These are phyloP conservation scores for Panthera uncia DNA, from an alignment of 2,113 vertebrate genomes.

Conservation along the genomic window DNA sequence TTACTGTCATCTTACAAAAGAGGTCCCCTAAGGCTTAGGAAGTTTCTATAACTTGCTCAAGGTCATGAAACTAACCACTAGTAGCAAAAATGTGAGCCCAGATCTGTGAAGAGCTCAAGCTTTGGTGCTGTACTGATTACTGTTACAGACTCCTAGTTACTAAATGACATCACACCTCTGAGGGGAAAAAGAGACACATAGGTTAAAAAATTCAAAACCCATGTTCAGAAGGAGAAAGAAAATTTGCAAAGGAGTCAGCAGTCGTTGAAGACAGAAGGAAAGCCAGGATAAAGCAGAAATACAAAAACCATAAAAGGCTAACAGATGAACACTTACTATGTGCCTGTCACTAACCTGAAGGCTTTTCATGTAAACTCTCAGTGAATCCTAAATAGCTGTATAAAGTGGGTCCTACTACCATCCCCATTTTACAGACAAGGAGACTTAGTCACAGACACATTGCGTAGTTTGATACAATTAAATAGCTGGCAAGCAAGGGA, in stretches of 20 bases:
- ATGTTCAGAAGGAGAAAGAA: neutral
- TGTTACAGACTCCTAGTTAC: neutral
- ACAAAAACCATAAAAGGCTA: neutral
- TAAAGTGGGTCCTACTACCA: neutral
- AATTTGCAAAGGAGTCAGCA: neutral
- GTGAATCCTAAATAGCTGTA: neutral
- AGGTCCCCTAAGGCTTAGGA: neutral
- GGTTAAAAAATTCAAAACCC: neutral
- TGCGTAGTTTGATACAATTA: neutral
- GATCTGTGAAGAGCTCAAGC: neutral
- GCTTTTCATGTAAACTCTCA: neutral
- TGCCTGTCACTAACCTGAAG: neutral
- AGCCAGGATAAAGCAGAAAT: neutral
- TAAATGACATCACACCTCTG: neutral
- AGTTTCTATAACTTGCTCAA: neutral
- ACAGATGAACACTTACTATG: accelerated
- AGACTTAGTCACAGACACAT: neutral
- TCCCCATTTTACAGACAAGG: neutral
- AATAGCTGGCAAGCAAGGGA: neutral
- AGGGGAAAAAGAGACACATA: neutral
- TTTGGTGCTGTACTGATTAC: neutral
- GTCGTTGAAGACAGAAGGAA: neutral
- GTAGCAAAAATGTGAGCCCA: neutral
- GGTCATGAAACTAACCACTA: neutral
- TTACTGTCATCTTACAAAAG: neutral